Conservation (phyloP, 1,140 invertebrate species). For the Teleogryllus occipitalis region DNA sequence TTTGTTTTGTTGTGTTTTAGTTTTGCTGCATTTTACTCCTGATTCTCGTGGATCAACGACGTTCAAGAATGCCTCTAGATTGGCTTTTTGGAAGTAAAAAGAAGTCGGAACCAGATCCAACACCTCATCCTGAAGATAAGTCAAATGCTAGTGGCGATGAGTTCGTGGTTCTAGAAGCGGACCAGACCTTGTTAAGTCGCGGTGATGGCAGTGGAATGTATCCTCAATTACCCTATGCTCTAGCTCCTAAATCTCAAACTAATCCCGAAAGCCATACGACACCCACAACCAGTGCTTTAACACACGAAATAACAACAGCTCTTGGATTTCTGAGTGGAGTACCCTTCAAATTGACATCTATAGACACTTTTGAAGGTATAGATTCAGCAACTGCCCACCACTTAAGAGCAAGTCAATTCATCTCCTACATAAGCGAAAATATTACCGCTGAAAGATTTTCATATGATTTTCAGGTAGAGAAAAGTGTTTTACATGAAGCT, state of each 20-base stretch:
- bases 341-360: slow-evolving; percentile 35
- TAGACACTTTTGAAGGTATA: slow-evolving; percentile 30
- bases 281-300: no score
- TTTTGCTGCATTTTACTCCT: no score
- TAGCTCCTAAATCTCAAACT: background rate
- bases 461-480: slow-evolving; percentile 37
- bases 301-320: background rate
- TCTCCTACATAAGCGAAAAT: slow-evolving; percentile 32
- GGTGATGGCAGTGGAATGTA: background rate
- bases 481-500: slow-evolving; percentile 37
- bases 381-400: slow-evolving; percentile 33
- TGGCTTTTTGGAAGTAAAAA: slow-evolving; percentile 42
- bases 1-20: no score
- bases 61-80: slow-evolving; percentile 28
- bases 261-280: background rate
- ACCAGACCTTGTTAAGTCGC: background rate
- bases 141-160: slow-evolving; percentile 11
- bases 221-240: slow-evolving; percentile 7
- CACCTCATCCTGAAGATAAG: slow-evolving; percentile 30
- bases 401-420: slow-evolving; percentile 34
- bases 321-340: slow-evolving; percentile 31
- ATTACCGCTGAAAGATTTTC: slow-evolving; percentile 30
- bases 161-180: background rate
- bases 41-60: no score
- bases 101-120: slow-evolving; percentile 32